These are phyloP conservation scores for Betta splendens DNA, from an alignment of 2,797 vertebrate genomes.

Conservation along the genomic window DNA sequence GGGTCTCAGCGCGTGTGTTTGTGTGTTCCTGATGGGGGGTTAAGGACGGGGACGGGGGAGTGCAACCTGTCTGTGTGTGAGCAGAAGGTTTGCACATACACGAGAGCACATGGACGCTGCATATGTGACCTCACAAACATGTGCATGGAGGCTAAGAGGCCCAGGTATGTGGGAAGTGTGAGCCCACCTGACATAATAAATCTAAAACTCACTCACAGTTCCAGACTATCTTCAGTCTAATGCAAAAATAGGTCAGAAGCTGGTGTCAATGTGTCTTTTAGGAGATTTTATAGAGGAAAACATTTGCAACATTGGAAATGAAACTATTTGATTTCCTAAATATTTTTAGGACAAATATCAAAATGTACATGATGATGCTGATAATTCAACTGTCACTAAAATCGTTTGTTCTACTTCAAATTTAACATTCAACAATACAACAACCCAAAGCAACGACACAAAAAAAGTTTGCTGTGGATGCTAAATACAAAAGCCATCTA, in stretches of 20 bases:
- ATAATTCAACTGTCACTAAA: too few species aligned
- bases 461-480: constrained; percentile 11
- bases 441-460: not conserved
- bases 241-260: constrained; percentile 3
- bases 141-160: constrained; percentile 15
- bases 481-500: constrained; percentile 35
- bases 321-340: not conserved
- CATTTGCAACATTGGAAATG: too few species aligned
- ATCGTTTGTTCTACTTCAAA: too few species aligned
- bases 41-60: constrained; percentile 18
- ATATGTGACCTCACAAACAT: constrained; percentile 41
- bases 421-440: not conserved
- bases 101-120: constrained; percentile 28
- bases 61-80: constrained; percentile 50
- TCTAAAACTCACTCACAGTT: too few species aligned
- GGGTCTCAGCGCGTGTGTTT: constrained; percentile 24
- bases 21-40: constrained; percentile 6
- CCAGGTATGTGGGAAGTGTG: too few species aligned
- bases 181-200: too few species aligned
- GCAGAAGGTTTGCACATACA: constrained; percentile 50
- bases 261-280: too few species aligned
- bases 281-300: not conserved
- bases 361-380: not conserved
- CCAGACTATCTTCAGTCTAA: too few species aligned
- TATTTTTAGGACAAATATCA: not conserved